Conservation (phyloP, 2,888 invertebrate species). For the Idaea biselata region DNA sequence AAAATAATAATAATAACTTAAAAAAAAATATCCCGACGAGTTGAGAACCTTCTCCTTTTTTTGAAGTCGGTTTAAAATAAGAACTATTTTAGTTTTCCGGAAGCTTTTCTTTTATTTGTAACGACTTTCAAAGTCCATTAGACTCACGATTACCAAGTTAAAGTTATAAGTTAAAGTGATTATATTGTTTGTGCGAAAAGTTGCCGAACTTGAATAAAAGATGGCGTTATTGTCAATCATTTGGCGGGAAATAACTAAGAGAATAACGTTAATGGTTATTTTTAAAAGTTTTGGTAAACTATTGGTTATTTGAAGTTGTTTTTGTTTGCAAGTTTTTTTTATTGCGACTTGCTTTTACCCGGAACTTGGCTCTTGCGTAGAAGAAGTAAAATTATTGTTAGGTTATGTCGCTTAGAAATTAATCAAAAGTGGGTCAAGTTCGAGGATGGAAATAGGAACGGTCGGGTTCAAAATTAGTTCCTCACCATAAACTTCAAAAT, state of each 20-base stretch:
- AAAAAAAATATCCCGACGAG: too few relatives aligned
- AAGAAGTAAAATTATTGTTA: not conserved
- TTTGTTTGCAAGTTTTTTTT: not conserved
- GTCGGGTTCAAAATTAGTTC: too few relatives aligned
- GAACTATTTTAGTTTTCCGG: not conserved
- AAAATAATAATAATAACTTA: too few relatives aligned
- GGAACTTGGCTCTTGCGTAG: not conserved
- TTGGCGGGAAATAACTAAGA: not conserved
- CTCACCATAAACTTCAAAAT: too few relatives aligned
- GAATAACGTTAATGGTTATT: not conserved
- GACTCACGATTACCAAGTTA: not conserved
- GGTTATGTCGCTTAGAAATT: too few relatives aligned
- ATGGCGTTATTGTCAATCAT: constrained; percentile 1
- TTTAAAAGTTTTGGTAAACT: not conserved
- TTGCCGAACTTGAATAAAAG: not conserved
- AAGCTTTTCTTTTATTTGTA: not conserved
- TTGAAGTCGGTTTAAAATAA: too few relatives aligned
- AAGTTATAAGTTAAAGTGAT: constrained; percentile 1
- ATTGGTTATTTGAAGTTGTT: not conserved
- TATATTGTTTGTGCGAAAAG: not conserved
- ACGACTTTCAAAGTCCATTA: not conserved
- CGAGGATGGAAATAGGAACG: too few relatives aligned
- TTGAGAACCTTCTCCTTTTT: too few relatives aligned
- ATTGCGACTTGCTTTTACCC: not conserved
- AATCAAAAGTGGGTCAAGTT: too few relatives aligned